Evolutionary conservation across 2,113 vertebrate species (phyloP), one percentile per base, ranked within the genome.

Genomic region (Oreochromis niloticus): DNA sequence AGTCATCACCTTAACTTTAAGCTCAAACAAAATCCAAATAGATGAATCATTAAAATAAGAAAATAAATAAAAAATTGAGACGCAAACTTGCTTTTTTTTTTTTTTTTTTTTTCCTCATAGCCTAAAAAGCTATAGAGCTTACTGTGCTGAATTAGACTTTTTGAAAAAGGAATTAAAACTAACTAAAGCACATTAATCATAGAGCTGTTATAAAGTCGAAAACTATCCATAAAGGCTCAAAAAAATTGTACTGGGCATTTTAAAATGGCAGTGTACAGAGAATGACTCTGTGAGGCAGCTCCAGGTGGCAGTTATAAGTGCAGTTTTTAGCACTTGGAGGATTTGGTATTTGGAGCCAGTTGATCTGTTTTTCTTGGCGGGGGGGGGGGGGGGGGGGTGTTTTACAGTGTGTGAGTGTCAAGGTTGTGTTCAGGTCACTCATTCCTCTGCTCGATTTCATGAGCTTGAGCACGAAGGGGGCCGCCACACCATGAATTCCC

Each of bases 341-440:
- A 19, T 34, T 63, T 68, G 7, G 63, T 0, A 41, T 22, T 68
- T 41, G 19, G 63, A 41, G 34, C 63, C 3, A 22, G n/a, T 71
- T 7, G 59, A 36, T 63, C 9, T 63, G 32, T 7, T 36, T 36
- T 12, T 36, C 24, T 27, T 24, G 24, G 22, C 22, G 22, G 24
- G 24, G 24, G 24, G 34, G 3, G 3, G 66, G 24, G 22, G 2
- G 22, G 24, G 24, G 24, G 24, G 34, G 3, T 24, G 66, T 87
- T 82, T 75, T 82, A 41, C 50, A 52, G 80, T 46, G 54, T 84
- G 36, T 34, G 27, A 17, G 43, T 43, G 66, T 82, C 4, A 2
- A 73, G 34, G 3, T 85, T 79, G 73, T 16, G 81, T 90, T 85
- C 82, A 75, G 86, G 71, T 85, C 54, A 41, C 54, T 50, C 14